A percentile compares a stretch with the other conserved stretches of the same genome.
Conservation (phyloP, 1,140 invertebrate species). For the Aphelenchoides avenae region DNA sequence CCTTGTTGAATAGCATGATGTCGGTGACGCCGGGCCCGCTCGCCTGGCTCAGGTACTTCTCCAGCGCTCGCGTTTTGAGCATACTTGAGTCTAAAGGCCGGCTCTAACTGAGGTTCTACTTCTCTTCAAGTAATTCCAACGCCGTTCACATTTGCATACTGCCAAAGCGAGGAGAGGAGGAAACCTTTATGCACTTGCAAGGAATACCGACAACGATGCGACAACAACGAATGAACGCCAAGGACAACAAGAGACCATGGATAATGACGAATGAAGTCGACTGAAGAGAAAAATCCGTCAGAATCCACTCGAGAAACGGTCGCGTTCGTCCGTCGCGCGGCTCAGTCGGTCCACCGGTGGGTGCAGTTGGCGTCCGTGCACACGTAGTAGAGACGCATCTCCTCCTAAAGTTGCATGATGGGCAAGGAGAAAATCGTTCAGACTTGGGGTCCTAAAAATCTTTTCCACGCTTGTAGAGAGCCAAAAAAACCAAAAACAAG, state of each 20-base stretch:
- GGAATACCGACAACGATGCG: no score
- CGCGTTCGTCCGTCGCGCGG: not conserved
- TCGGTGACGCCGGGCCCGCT: slow-evolving; percentile 21
- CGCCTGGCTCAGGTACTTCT: slow-evolving; percentile 23
- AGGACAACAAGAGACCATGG: not conserved
- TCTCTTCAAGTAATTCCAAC: not conserved
- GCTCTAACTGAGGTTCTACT: not conserved
- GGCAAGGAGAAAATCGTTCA: no score
- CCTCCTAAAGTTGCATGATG: no score
- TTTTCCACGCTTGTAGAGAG: no score
- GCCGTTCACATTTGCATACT: not conserved
- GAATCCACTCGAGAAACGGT: no score
- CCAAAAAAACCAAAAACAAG: slow-evolving; percentile 14
- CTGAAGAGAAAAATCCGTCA: not conserved
- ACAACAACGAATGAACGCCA: no score
- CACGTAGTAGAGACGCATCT: slow-evolving; percentile 98
- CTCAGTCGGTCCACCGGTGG: slow-evolving; percentile 93
- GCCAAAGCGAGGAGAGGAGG: no score
- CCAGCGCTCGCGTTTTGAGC: slow-evolving; percentile 16
- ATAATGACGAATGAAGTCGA: not conserved
- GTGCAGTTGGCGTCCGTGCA: slow-evolving; percentile 87
- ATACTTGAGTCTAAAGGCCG: slow-evolving; percentile 3
- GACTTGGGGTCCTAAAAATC: no score
- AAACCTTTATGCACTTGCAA: no score
- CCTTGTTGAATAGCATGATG: slow-evolving; percentile 30